Conservation (phyloP, 2,888 invertebrate genomes). For the Cremastinae sp. region DNA sequence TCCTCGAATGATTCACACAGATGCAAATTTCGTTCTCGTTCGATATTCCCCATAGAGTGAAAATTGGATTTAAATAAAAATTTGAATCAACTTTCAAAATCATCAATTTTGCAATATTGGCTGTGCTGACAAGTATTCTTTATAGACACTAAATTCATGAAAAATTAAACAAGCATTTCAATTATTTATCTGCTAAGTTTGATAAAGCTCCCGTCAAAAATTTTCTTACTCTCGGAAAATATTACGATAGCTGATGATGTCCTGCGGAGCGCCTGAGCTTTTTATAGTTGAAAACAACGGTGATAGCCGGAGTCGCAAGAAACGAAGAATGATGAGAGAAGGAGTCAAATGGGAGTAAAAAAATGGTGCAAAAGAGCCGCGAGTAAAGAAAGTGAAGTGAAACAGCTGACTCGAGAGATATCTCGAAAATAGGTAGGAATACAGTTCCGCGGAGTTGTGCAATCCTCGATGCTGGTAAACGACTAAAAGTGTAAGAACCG, state of each 20-base stretch:
- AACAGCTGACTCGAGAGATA: constrained; percentile 57
- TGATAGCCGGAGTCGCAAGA: constrained; percentile 40
- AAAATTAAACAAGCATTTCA: too few species aligned
- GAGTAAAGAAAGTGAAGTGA: constrained; percentile 50
- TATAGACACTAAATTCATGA: too few species aligned
- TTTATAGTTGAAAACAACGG: constrained; percentile 14
- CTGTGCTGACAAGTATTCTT: too few species aligned
- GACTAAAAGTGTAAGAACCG: constrained; percentile 16
- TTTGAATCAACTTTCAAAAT: too few species aligned
- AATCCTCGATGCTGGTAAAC: not conserved
- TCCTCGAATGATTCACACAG: not conserved
- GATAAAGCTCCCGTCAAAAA: too few species aligned
- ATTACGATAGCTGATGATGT: constrained; percentile 34
- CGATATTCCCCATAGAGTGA: not conserved
- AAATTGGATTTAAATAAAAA: not conserved
- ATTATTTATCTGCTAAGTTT: too few species aligned
- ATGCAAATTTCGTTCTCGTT: constrained; percentile 1
- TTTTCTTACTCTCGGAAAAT: not conserved
- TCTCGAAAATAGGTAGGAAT: not conserved
- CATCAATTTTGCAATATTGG: too few species aligned
- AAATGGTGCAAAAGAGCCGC: constrained; percentile 18
- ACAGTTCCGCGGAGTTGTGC: not conserved
- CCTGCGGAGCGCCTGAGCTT: constrained; percentile 5
- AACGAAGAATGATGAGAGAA: constrained; percentile 40
- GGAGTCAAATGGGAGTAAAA: constrained; percentile 9